Conservation (phyloP, 2,797 vertebrate genomes). For the Microctenopoma stevenorrisi region DNA sequence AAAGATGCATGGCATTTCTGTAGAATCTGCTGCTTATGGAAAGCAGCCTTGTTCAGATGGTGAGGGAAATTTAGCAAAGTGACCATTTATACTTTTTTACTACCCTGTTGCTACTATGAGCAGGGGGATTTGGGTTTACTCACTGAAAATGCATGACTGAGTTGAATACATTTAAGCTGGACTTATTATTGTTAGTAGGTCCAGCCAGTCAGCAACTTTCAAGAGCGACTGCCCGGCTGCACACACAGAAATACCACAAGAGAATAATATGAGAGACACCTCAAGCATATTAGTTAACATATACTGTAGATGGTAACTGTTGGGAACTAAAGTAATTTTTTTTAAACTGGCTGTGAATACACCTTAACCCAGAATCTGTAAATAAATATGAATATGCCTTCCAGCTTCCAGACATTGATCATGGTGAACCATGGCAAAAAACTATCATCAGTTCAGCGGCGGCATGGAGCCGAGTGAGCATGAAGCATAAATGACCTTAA, state of each 20-base stretch:
- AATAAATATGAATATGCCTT: conserved; percentile 9
- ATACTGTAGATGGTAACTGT: too few relatives aligned
- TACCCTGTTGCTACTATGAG: background rate
- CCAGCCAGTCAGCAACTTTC: conserved; percentile 12
- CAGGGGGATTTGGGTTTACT: conserved; percentile 4
- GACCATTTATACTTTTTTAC: background rate
- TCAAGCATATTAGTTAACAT: too few relatives aligned
- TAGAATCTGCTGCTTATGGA: background rate
- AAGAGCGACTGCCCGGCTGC: background rate
- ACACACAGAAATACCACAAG: background rate
- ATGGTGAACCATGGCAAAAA: conserved; percentile 7
- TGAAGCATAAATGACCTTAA: background rate
- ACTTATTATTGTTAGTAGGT: background rate
- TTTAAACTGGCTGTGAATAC: too few relatives aligned
- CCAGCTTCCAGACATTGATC: conserved; percentile 8
- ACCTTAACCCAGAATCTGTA: conserved; percentile 11
- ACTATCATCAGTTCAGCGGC: conserved; percentile 32
- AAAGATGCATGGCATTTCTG: conserved; percentile 12
- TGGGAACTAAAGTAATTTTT: background rate
- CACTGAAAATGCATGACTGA: background rate
- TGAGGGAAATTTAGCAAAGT: background rate
- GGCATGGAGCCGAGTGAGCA: conserved; percentile 19
- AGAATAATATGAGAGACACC: background rate
- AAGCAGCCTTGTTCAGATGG: background rate
- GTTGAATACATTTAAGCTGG: background rate